Evolutionary conservation across 2,888 invertebrate species (phyloP).

Genomic region (Dasysyrphus tricinctus): DNA sequence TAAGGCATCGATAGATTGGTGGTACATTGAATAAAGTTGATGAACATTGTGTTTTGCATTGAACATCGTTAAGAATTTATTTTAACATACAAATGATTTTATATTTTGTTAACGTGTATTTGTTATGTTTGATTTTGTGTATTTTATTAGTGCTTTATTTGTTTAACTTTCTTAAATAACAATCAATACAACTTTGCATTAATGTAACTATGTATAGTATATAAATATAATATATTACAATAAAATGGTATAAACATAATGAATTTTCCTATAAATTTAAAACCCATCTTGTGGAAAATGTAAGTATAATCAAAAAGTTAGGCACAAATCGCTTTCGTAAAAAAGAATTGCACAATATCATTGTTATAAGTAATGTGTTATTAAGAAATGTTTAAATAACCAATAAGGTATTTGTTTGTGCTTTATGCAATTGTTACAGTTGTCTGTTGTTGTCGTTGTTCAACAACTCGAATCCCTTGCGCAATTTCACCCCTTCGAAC

Average conservation of each 20-base stretch:
- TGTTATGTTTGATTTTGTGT: neutral
- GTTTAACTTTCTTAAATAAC: conserved; percentile 55
- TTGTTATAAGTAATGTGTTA: conserved; percentile 38
- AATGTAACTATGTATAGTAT: conserved; percentile 20
- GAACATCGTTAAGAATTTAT: neutral
- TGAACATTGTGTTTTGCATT: too few relatives aligned
- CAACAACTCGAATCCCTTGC: conserved; percentile 85
- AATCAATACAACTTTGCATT: conserved; percentile 51
- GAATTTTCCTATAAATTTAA: neutral
- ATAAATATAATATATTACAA: conserved; percentile 15
- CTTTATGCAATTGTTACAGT: conserved; percentile 72
- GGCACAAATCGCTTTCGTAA: conserved; percentile 45
- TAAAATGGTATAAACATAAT: conserved; percentile 10
- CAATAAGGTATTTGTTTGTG: neutral
- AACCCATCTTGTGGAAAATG: conserved; percentile 1
- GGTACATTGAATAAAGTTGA: conserved; percentile 59
- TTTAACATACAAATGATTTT: neutral
- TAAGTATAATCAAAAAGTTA: conserved; percentile 58
- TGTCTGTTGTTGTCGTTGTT: conserved; percentile 75
- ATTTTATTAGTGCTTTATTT: conserved; percentile 41
- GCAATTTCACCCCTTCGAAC: conserved; percentile 88
- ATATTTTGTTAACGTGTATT: conserved; percentile 2
- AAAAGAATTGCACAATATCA: conserved; percentile 54
- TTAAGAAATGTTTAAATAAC: conserved; percentile 15
- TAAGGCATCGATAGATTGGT: conserved; percentile 65